Percentiles rank a stretch among this genome's conserved stretches.
phyloP scores from a whole-genome alignment of 2,888 invertebrate genomes.

The Erebia ligea region DNA sequence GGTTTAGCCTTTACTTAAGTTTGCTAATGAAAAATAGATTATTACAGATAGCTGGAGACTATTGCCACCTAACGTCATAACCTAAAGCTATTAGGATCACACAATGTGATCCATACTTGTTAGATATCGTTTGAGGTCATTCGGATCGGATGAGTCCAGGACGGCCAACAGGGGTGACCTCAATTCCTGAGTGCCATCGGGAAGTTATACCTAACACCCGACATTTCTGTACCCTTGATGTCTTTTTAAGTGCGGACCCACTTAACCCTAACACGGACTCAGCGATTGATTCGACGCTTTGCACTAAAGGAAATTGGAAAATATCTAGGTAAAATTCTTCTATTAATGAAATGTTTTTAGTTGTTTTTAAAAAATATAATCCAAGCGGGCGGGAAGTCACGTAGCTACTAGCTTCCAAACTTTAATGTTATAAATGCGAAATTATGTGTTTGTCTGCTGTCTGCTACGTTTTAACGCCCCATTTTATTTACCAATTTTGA shows the following conservation, averaged over 20 bases:
- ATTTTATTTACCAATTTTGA: no score
- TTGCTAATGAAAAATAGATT: background rate
- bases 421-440: no score
- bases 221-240: constrained; percentile 79
- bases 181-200: constrained; percentile 77
- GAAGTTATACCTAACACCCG: constrained; percentile 70
- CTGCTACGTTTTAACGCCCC: no score
- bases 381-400: no score
- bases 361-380: background rate
- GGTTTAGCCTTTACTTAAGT: background rate
- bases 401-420: no score
- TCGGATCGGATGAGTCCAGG: constrained; percentile 1
- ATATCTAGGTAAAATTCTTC: background rate
- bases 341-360: background rate
- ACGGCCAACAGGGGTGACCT: constrained; percentile 54
- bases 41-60: no score
- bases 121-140: constrained; percentile 11
- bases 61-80: background rate
- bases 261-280: constrained; percentile 72
- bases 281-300: constrained; percentile 16
- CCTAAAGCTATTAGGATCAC: constrained; percentile 2
- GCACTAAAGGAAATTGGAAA: constrained; percentile 12
- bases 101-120: background rate
- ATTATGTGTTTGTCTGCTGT: no score
- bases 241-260: constrained; percentile 81